A percentile compares a stretch with the other conserved stretches of the same genome.
Conservation (phyloP, 2,797 vertebrate species). For the Labeo calbasu region DNA sequence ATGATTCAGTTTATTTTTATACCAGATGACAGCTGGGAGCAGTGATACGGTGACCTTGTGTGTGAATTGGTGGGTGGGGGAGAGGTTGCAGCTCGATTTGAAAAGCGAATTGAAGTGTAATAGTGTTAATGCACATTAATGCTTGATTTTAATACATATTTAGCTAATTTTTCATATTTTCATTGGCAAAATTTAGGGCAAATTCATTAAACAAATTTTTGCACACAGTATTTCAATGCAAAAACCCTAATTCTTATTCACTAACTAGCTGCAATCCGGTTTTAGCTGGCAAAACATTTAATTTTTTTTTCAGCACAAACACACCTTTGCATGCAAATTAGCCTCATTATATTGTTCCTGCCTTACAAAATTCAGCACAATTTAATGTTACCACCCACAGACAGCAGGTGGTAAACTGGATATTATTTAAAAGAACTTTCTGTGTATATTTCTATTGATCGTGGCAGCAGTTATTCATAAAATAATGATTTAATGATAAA, state of each 20-base stretch:
- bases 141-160: background rate
- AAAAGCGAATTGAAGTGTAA: background rate
- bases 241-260: background rate
- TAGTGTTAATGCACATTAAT: background rate
- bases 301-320: background rate
- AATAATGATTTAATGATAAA: background rate
- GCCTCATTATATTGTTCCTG: background rate
- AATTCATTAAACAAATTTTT: background rate
- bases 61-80: background rate
- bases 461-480: slow-evolving; percentile 11
- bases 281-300: background rate
- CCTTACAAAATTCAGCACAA: background rate
- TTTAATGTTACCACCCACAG: background rate
- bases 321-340: background rate
- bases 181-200: background rate
- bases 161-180: no score
- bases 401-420: background rate
- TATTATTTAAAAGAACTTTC: background rate
- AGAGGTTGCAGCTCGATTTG: background rate
- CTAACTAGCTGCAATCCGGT: background rate
- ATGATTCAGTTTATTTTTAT: slow-evolving; percentile 31
- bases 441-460: background rate
- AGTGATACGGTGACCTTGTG: slow-evolving; percentile 23
- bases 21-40: slow-evolving; percentile 35
- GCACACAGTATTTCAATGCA: background rate